phyloP scores from a whole-genome alignment of 2,113 vertebrate genomes.

The Lycocorax pyrrhopterus region DNA sequence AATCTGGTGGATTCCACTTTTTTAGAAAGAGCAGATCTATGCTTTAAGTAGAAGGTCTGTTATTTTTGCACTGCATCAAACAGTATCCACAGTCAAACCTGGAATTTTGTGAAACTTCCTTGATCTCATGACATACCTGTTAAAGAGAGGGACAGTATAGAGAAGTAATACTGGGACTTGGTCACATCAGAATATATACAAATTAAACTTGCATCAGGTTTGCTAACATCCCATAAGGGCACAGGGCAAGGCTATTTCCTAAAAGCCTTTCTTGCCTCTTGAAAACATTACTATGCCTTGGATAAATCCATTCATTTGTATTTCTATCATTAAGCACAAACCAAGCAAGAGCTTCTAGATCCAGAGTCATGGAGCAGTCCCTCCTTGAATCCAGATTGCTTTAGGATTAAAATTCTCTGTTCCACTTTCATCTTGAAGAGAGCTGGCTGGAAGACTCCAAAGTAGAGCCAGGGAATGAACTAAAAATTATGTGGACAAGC shows the following conservation, averaged over 20 bases:
- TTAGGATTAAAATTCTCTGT: background rate
- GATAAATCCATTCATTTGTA: background rate
- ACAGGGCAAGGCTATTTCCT: background rate
- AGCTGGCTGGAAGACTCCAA: background rate
- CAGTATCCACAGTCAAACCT: background rate
- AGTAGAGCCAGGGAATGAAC: background rate
- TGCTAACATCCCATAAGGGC: background rate
- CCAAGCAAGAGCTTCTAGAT: background rate
- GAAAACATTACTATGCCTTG: background rate
- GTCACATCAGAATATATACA: background rate
- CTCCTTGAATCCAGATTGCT: background rate
- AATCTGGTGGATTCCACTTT: background rate
- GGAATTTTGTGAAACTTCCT: background rate
- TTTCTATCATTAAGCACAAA: background rate
- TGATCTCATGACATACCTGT: background rate
- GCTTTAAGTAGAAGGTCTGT: background rate
- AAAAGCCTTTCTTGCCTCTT: background rate
- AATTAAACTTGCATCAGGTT: background rate
- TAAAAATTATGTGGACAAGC: background rate
- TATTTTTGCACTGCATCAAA: background rate
- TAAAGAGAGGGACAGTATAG: background rate
- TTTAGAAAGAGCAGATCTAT: background rate
- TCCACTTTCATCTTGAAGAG: background rate
- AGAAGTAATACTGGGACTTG: rapidly evolving
- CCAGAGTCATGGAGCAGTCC: background rate